Conservation (phyloP, 2,113 vertebrate species). For the Percina caprodes region DNA sequence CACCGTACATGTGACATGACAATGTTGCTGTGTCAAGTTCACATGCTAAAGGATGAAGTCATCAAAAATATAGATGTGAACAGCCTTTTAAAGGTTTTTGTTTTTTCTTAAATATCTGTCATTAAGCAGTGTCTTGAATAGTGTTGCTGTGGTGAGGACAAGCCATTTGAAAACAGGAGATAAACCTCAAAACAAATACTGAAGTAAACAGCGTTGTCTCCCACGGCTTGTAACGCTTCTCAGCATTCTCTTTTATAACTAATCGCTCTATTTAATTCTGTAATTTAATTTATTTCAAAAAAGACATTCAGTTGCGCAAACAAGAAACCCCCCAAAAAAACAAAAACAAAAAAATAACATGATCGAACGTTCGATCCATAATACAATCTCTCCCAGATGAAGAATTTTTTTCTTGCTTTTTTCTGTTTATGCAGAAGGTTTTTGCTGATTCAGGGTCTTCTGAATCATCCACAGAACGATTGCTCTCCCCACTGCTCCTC, state of each 20-base stretch:
- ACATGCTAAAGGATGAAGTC: constrained; percentile 65
- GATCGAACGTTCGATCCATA: constrained; percentile 75
- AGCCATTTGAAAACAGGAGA: constrained; percentile 72
- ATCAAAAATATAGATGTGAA: constrained; percentile 81
- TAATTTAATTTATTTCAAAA: constrained; percentile 64
- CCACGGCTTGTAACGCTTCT: constrained; percentile 54
- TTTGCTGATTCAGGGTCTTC: constrained; percentile 67
- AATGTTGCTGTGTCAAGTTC: constrained; percentile 36
- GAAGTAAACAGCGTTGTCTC: constrained; percentile 58
- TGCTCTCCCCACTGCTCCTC: not conserved
- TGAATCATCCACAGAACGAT: constrained; percentile 60
- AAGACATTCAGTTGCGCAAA: constrained; percentile 74
- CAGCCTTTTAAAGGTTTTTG: constrained; percentile 71
- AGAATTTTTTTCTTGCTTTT: constrained; percentile 63
- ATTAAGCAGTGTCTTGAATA: constrained; percentile 74
- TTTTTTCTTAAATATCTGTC: constrained; percentile 42
- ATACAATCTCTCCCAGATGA: constrained; percentile 79
- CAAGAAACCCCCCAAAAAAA: constrained; percentile 37
- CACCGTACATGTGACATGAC: constrained; percentile 46
- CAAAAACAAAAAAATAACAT: constrained; percentile 41
- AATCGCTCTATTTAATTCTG: constrained; percentile 59
- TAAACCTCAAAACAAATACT: constrained; percentile 68
- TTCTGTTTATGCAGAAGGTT: constrained; percentile 71
- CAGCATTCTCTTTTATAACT: constrained; percentile 53
- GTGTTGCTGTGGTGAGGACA: constrained; percentile 69